These are phyloP conservation scores for Pristionchus maxplancki DNA, from an alignment of 2,888 invertebrate genomes.

Conservation along the genomic window DNA sequence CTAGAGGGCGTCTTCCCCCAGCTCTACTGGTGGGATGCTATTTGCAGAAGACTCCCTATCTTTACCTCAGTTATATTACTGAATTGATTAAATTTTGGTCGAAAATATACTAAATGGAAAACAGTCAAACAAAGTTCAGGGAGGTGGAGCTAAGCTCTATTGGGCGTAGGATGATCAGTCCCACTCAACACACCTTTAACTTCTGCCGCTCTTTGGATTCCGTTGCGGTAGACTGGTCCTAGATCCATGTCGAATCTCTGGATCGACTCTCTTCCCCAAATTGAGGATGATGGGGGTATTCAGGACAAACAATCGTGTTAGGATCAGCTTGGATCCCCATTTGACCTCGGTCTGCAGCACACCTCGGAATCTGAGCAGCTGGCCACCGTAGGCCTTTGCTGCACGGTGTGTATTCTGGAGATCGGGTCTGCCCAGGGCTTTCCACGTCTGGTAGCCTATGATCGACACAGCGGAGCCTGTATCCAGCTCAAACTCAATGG, in stretches of 20 bases:
- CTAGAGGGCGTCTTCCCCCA: neutral
- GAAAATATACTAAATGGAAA: neutral
- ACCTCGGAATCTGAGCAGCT: constrained; percentile 10
- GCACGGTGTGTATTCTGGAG: neutral
- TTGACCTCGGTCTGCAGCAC: neutral
- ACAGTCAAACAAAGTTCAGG: neutral
- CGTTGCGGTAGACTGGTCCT: neutral
- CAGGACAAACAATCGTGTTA: neutral
- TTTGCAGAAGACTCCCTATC: too few species aligned
- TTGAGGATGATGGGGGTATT: neutral
- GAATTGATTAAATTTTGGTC: neutral
- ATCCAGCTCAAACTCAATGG: neutral
- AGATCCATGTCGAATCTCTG: neutral
- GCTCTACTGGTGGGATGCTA: neutral
- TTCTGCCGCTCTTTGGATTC: neutral
- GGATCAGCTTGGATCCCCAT: neutral
- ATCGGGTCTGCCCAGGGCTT: neutral
- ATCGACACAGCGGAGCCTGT: neutral
- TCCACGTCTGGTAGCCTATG: neutral
- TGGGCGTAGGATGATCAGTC: constrained; percentile 7
- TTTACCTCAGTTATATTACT: neutral
- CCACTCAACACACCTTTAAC: neutral
- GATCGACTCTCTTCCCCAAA: neutral
- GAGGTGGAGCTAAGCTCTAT: constrained; percentile 11
- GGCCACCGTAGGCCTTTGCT: neutral